Conservation (phyloP, 2,113 vertebrate genomes). For the Crotalus tigris region DNA sequence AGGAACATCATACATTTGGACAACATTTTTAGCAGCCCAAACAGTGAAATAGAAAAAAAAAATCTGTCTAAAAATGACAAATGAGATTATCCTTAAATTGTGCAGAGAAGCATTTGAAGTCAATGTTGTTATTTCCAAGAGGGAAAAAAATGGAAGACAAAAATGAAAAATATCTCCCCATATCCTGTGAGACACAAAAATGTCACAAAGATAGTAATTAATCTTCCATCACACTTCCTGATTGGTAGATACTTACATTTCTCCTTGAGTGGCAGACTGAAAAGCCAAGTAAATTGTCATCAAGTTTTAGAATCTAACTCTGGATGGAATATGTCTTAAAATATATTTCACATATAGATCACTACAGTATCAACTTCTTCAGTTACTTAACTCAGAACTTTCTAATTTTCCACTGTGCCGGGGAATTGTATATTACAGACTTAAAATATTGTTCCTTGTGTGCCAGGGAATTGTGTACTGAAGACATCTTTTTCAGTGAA, state of each 20-base stretch:
- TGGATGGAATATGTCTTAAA: neutral
- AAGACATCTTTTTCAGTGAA: constrained; percentile 41
- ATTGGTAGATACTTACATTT: constrained; percentile 28
- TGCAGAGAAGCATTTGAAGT: constrained; percentile 54
- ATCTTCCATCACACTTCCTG: constrained; percentile 68
- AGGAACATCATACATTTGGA: constrained; percentile 45
- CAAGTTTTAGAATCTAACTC: constrained; percentile 41
- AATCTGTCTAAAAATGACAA: constrained; percentile 70
- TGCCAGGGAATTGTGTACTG: neutral
- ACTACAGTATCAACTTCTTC: neutral
- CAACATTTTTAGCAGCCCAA: constrained; percentile 39
- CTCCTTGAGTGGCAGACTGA: constrained; percentile 7
- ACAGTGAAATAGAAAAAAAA: constrained; percentile 53
- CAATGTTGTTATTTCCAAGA: constrained; percentile 65
- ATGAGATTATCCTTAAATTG: constrained; percentile 63
- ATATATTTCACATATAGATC: neutral
- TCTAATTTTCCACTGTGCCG: neutral
- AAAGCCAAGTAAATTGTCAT: constrained; percentile 38
- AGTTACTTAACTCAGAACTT: neutral
- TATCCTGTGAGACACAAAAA: constrained; percentile 44
- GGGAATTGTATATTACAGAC: neutral
- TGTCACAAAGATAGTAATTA: constrained; percentile 69
- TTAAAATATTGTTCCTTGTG: neutral
- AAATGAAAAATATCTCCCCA: constrained; percentile 63
- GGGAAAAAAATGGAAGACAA: constrained; percentile 34